These are phyloP conservation scores for Lepus americanus DNA, from an alignment of 2,113 vertebrate species.

Conservation along the genomic window DNA sequence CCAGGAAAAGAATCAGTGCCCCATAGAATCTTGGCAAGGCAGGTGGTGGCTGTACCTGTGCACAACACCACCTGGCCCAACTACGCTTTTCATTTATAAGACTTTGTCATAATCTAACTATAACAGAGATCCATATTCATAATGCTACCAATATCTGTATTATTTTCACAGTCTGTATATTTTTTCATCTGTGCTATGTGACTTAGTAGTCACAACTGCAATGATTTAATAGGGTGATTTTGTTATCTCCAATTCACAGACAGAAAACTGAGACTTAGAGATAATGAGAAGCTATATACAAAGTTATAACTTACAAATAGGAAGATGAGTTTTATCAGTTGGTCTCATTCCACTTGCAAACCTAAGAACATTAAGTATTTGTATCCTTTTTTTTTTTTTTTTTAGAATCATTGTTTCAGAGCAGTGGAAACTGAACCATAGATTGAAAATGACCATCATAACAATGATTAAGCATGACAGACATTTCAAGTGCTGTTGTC, in stretches of 20 bases:
- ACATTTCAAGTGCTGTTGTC: conserved; percentile 64
- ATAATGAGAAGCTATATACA: neutral
- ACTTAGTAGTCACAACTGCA: neutral
- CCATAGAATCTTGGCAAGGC: no score
- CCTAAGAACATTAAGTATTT: neutral
- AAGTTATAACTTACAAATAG: neutral
- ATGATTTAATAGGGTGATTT: neutral
- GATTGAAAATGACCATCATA: conserved; percentile 67
- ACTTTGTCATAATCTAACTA: neutral
- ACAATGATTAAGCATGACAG: conserved; percentile 68
- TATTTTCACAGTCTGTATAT: neutral
- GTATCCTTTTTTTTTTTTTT: neutral
- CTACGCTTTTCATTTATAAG: neutral
- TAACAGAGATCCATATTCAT: neutral
- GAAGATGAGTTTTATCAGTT: neutral
- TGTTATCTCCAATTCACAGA: neutral
- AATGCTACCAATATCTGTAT: neutral
- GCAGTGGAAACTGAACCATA: conserved; percentile 20
- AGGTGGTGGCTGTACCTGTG: no score
- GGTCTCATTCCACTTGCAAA: conserved; percentile 15
- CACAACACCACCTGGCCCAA: neutral
- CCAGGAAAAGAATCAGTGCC: no score
- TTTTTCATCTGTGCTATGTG: neutral
- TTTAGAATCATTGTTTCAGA: conserved; percentile 26
- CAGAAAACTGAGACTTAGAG: neutral